phyloP scores from a whole-genome alignment of 2,113 vertebrate genomes.

The Solenodon paradoxus region DNA sequence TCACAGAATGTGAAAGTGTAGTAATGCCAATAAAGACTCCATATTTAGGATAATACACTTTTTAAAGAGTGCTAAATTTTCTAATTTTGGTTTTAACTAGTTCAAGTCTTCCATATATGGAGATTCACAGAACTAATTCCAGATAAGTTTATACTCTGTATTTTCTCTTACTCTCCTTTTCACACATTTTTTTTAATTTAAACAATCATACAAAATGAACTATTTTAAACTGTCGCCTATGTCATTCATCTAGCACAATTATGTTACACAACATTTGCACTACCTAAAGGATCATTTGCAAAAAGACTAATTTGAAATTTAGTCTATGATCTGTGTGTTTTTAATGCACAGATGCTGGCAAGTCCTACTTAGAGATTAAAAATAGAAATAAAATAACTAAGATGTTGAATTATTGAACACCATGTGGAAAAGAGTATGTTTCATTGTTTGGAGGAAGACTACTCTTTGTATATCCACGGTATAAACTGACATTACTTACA shows the following conservation, averaged over 20 bases:
- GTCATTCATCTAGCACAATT: not conserved
- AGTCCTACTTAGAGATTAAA: not conserved
- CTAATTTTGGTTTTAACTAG: not conserved
- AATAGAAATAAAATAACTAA: not conserved
- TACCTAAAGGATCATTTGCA: not conserved
- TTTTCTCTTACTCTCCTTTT: not conserved
- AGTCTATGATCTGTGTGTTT: not conserved
- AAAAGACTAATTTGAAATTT: not conserved
- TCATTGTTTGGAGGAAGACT: not conserved
- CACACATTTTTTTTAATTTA: not conserved
- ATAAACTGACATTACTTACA: slow-evolving; percentile 49
- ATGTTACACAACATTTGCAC: not conserved
- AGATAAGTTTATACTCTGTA: not conserved
- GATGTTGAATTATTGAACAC: not conserved
- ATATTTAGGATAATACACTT: not conserved
- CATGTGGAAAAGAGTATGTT: not conserved
- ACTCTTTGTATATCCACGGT: not conserved
- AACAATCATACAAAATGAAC: not conserved
- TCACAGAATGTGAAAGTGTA: not conserved
- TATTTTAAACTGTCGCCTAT: not conserved
- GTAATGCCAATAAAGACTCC: not conserved
- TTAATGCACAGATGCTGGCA: not conserved
- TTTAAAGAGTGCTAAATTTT: not conserved
- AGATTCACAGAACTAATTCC: not conserved
- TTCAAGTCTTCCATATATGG: not conserved